Conservation (phyloP, 2,797 vertebrate species). For the Aplochiton taeniatus region DNA sequence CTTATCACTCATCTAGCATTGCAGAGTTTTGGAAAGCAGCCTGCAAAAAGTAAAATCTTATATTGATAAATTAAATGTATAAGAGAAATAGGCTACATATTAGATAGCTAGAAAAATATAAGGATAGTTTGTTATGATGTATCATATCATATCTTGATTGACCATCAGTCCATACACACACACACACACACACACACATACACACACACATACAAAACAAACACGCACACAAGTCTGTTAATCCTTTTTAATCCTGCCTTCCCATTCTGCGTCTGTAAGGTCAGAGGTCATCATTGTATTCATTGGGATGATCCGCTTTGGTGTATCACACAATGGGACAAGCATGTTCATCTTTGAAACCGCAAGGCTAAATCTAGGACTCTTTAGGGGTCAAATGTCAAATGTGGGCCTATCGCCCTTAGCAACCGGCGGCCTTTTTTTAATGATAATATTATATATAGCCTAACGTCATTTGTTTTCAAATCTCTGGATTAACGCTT, state of each 20-base stretch:
- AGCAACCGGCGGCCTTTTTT: not conserved
- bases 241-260: slow-evolving; percentile 25
- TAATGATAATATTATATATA: too few species aligned
- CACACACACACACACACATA: slow-evolving; percentile 9
- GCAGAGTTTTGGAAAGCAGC: too few species aligned
- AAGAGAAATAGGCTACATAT: not conserved
- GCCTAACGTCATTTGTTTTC: too few species aligned
- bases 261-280: slow-evolving; percentile 13
- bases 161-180: slow-evolving; percentile 12
- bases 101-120: too few species aligned
- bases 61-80: not conserved
- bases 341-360: not conserved
- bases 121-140: too few species aligned
- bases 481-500: too few species aligned
- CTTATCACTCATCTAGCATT: too few species aligned
- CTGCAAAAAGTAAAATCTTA: not conserved
- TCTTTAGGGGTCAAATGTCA: not conserved
- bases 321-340: slow-evolving; percentile 11
- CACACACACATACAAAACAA: not conserved
- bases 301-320: slow-evolving; percentile 14
- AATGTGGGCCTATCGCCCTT: not conserved
- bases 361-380: not conserved
- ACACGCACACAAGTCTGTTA: slow-evolving; percentile 21
- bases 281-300: slow-evolving; percentile 27
- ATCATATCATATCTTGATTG: too few species aligned